Conservation (phyloP, 2,888 invertebrate species). For the Agriopis marginaria region DNA sequence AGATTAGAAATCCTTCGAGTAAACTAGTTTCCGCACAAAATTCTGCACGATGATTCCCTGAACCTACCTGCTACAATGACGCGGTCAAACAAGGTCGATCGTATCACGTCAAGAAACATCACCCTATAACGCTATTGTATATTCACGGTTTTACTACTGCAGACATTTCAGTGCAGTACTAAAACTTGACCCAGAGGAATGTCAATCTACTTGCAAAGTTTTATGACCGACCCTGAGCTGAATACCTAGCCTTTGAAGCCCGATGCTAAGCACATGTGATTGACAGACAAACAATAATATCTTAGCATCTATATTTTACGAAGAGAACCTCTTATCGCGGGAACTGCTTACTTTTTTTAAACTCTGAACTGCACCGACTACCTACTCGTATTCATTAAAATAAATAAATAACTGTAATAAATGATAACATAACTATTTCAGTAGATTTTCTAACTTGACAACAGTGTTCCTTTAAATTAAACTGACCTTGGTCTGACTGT, state of each 20-base stretch:
- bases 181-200: slow-evolving; percentile 29
- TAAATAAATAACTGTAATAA: background rate
- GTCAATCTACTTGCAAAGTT: slow-evolving; percentile 13
- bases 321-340: background rate
- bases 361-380: background rate
- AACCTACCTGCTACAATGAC: background rate
- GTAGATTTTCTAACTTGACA: slow-evolving; percentile 33
- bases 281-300: slow-evolving; percentile 24
- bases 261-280: slow-evolving; percentile 16
- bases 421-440: slow-evolving; percentile 15
- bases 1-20: slow-evolving; percentile 11
- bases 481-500: slow-evolving; percentile 54
- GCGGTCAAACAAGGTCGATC: slow-evolving; percentile 15
- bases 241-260: slow-evolving; percentile 20
- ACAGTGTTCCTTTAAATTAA: slow-evolving; percentile 53
- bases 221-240: slow-evolving; percentile 23
- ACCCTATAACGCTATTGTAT: background rate
- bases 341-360: background rate
- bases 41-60: background rate
- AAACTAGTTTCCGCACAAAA: slow-evolving; percentile 10
- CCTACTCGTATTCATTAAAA: background rate
- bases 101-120: slow-evolving; percentile 1
- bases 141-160: background rate
- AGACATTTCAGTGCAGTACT: slow-evolving; percentile 21
- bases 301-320: background rate